These are phyloP conservation scores for Philopedon plagiatum DNA, from an alignment of 2,888 invertebrate species.

Conservation along the genomic window DNA sequence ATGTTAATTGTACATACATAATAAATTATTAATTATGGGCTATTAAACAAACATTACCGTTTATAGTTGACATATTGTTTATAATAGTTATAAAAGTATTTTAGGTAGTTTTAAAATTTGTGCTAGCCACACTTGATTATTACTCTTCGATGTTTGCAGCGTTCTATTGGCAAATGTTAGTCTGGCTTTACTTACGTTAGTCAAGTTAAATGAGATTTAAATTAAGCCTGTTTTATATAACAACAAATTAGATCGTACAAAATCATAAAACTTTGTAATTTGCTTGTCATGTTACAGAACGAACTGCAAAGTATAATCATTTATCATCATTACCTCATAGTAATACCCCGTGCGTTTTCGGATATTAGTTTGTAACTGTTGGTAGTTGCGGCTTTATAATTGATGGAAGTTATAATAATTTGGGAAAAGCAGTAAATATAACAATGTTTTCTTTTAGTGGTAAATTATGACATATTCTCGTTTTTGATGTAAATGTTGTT, in stretches of 20 bases:
- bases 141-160: too few relatives aligned
- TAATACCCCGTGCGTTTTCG: constrained; percentile 23
- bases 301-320: constrained; percentile 25
- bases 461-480: too few relatives aligned
- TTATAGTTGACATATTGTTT: too few relatives aligned
- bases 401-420: constrained; percentile 2
- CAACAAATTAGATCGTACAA: not conserved
- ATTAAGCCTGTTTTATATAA: not conserved
- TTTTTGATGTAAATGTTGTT: too few relatives aligned
- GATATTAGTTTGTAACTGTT: constrained; percentile 32
- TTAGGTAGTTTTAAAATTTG: too few relatives aligned
- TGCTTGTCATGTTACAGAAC: constrained; percentile 9
- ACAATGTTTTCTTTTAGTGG: not conserved
- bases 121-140: too few relatives aligned
- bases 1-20: too few relatives aligned
- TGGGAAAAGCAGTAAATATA: not conserved
- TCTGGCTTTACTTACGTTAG: not conserved
- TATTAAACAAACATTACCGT: too few relatives aligned
- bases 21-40: too few relatives aligned
- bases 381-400: constrained; percentile 3
- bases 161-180: too few relatives aligned
- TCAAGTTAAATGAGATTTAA: not conserved
- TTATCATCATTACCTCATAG: constrained; percentile 38
- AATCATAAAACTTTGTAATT: constrained; percentile 4
- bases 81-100: too few relatives aligned